Evolutionary conservation across 2,888 invertebrate genomes (phyloP).

Genomic region (Iphiclides podalirius): DNA sequence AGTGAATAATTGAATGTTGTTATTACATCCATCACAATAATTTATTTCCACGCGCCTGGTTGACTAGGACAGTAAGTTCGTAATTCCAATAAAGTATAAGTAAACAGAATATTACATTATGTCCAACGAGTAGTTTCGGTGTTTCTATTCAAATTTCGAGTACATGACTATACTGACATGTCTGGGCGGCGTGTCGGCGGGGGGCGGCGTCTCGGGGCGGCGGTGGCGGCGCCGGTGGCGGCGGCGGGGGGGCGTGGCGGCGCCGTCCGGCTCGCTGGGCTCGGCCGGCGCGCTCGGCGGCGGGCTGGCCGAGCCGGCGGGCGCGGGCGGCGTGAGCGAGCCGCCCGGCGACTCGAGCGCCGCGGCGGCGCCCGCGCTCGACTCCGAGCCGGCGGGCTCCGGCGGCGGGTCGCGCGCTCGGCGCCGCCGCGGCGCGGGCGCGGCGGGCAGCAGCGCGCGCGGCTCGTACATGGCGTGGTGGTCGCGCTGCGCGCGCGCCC

Average conservation of each 20-base stretch:
- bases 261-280: constrained; percentile 25
- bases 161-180: too few species aligned
- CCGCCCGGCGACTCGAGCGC: constrained; percentile 64
- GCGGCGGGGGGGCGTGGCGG: constrained; percentile 30
- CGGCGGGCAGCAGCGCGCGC: constrained; percentile 85
- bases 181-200: constrained; percentile 25
- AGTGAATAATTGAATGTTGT: too few species aligned
- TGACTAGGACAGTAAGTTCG: too few species aligned
- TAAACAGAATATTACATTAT: too few species aligned
- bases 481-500: constrained; percentile 69
- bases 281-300: constrained; percentile 75
- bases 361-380: too few species aligned
- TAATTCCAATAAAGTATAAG: too few species aligned
- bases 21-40: too few species aligned
- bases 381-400: too few species aligned
- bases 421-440: constrained; percentile 72
- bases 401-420: too few species aligned
- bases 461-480: constrained; percentile 92
- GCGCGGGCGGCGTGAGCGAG: constrained; percentile 61
- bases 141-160: too few species aligned
- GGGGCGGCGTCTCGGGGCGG: constrained; percentile 33
- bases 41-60: too few species aligned
- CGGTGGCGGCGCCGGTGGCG: constrained; percentile 29
- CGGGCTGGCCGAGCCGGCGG: constrained; percentile 75
- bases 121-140: too few species aligned